phyloP scores from a whole-genome alignment of 2,888 invertebrate species.

The Parnassius smintheus region DNA sequence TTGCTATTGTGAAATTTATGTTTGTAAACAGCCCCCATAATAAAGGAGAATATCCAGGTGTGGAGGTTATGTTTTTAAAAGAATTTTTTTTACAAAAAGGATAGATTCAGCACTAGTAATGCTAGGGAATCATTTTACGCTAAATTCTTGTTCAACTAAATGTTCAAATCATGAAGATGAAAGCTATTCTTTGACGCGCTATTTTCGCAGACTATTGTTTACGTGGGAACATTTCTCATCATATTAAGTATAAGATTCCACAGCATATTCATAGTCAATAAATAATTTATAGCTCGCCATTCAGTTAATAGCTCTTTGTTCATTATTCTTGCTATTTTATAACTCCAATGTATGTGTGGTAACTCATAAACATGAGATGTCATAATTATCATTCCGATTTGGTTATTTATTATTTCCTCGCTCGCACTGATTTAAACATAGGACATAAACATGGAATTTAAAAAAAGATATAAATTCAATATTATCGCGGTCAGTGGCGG shows the following conservation, averaged over 20 bases:
- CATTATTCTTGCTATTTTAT: slow-evolving; percentile 40
- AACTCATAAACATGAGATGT: slow-evolving; percentile 19
- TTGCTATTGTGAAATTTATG: too few species aligned
- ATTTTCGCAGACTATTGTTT: slow-evolving; percentile 1
- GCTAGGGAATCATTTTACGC: too few species aligned
- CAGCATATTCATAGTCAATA: slow-evolving; percentile 29
- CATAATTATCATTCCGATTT: slow-evolving; percentile 5
- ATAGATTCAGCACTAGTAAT: too few species aligned
- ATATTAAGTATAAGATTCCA: slow-evolving; percentile 11
- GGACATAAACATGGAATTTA: slow-evolving; percentile 1
- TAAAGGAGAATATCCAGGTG: too few species aligned
- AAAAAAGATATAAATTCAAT: neutral
- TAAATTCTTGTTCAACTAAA: too few species aligned
- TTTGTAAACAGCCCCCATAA: too few species aligned
- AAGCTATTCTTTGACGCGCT: slow-evolving; percentile 14
- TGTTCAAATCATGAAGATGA: neutral
- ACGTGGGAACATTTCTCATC: slow-evolving; percentile 4
- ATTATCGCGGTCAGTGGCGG: neutral
- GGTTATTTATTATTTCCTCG: neutral
- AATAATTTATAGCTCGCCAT: slow-evolving; percentile 34
- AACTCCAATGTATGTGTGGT: slow-evolving; percentile 26
- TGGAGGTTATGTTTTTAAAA: too few species aligned
- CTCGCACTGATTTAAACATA: neutral
- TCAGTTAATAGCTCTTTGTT: slow-evolving; percentile 38
- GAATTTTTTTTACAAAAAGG: too few species aligned